Conservation (phyloP, 2,888 invertebrate species). For the Chironomus riparius region DNA sequence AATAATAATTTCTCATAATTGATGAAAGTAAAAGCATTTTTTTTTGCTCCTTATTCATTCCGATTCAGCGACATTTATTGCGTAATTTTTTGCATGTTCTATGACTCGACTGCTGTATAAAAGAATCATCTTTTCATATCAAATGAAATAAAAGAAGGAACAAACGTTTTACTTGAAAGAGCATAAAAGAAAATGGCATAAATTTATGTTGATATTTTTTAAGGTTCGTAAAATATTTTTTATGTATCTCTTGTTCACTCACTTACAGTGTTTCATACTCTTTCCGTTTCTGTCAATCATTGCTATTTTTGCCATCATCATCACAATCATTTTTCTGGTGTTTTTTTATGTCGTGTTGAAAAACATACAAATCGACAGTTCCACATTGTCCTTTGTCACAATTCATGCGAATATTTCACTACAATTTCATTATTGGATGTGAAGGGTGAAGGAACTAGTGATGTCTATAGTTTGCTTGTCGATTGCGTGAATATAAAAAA, state of each 20-base stretch:
- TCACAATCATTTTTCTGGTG: background rate
- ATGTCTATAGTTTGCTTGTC: background rate
- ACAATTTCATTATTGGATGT: background rate
- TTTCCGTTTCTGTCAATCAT: background rate
- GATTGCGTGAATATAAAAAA: background rate
- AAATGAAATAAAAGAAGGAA: background rate
- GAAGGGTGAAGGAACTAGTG: background rate
- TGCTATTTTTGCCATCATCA: background rate
- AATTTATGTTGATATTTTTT: constrained; percentile 6
- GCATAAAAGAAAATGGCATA: background rate
- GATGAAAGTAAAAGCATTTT: background rate
- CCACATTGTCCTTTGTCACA: constrained; percentile 21
- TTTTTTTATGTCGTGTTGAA: background rate
- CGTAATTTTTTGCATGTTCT: background rate
- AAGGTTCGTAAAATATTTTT: background rate
- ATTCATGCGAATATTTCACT: background rate
- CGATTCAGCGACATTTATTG: constrained; percentile 1
- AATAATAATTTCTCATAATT: no score
- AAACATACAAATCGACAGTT: constrained; percentile 18
- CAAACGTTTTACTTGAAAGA: background rate
- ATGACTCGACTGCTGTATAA: no score
- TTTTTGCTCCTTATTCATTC: background rate
- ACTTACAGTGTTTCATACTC: no score
- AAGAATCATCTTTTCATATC: background rate
- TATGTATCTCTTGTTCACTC: no score